Evolutionary conservation across 2,888 invertebrate species (phyloP).

Genomic region (Agrotis ipsilon): DNA sequence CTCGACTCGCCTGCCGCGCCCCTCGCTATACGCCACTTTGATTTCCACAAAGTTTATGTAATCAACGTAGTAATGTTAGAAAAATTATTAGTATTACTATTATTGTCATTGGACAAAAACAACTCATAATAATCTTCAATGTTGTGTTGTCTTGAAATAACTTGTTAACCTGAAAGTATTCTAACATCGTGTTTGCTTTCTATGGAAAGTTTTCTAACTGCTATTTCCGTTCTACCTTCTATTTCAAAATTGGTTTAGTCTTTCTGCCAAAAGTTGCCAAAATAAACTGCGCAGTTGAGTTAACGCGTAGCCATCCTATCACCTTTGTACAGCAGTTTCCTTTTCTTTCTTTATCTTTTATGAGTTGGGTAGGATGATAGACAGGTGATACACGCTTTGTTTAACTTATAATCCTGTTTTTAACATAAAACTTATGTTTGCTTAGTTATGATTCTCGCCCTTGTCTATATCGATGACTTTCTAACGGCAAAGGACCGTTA

Average conservation of each 20-base stretch:
- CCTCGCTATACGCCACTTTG: conserved; percentile 76
- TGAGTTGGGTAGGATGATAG: conserved; percentile 25
- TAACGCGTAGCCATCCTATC: conserved; percentile 17
- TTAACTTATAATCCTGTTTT: conserved; percentile 16
- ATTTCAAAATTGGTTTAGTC: conserved; percentile 7
- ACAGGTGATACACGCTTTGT: conserved; percentile 15
- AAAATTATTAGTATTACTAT: conserved; percentile 53
- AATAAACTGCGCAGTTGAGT: conserved; percentile 43
- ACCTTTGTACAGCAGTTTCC: conserved; percentile 25
- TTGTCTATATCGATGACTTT: conserved; percentile 34
- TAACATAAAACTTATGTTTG: background rate
- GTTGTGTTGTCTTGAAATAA: conserved; percentile 7
- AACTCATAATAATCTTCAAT: background rate
- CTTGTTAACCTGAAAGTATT: background rate
- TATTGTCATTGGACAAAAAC: conserved; percentile 27
- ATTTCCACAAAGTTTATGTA: conserved; percentile 82
- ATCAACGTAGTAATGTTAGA: conserved; percentile 72
- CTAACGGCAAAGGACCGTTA: conserved; percentile 18
- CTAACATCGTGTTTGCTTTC: background rate
- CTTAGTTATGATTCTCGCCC: background rate
- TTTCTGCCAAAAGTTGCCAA: conserved; percentile 22
- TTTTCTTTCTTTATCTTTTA: conserved; percentile 37
- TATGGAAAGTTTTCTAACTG: background rate
- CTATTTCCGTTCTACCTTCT: background rate
- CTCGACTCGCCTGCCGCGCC: conserved; percentile 66